These are phyloP conservation scores for Tragulus kanchil DNA, from an alignment of 2,113 vertebrate species.

Conservation along the genomic window DNA sequence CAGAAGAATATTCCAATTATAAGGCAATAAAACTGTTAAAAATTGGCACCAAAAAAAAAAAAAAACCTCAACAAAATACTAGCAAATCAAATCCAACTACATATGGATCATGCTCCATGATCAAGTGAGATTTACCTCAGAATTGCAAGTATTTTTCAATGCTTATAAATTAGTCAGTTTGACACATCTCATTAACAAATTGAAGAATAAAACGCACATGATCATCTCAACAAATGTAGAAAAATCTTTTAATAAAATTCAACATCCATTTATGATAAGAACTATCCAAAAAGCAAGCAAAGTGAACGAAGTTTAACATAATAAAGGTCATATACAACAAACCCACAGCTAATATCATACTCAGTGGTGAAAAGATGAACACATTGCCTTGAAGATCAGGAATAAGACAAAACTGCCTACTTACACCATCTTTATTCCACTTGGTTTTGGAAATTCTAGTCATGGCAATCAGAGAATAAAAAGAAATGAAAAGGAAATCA, in stretches of 20 bases:
- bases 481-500: neutral
- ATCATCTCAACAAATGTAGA: neutral
- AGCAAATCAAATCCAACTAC: neutral
- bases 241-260: neutral
- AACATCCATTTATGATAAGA: neutral
- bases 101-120: neutral
- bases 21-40: neutral
- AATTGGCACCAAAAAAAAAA: neutral
- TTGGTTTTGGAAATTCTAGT: neutral
- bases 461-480: neutral
- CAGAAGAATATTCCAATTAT: neutral
- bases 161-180: neutral
- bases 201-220: neutral
- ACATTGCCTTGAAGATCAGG: neutral
- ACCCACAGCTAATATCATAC: neutral
- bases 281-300: neutral
- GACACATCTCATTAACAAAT: neutral
- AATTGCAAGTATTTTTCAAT: neutral
- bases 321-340: neutral
- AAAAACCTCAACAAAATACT: neutral
- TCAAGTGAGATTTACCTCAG: neutral
- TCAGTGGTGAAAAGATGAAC: neutral
- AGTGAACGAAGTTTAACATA: neutral
- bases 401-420: neutral
- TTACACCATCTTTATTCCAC: neutral